These are phyloP conservation scores for Calameuta idolon DNA, from an alignment of 2,888 invertebrate species.

Conservation along the genomic window DNA sequence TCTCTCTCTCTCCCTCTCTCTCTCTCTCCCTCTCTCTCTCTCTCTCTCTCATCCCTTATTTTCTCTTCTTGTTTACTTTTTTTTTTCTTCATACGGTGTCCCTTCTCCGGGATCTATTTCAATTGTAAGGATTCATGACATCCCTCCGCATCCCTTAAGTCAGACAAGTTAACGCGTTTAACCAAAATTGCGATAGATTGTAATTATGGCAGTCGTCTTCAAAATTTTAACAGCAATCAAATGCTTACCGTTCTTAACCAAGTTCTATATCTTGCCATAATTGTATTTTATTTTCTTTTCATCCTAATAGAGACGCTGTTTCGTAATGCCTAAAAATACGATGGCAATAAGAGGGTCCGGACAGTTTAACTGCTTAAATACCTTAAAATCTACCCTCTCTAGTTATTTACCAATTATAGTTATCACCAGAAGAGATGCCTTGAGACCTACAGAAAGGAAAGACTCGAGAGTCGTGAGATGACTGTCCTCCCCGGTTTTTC, in stretches of 20 bases:
- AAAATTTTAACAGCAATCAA: not conserved
- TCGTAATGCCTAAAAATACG: not conserved
- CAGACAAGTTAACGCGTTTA: not conserved
- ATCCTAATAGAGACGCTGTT: not conserved
- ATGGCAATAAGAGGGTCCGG: not conserved
- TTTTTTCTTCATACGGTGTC: not conserved
- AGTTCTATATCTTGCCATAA: not conserved
- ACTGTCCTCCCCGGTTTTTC: not conserved
- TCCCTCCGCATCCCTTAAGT: slow-evolving; percentile 17
- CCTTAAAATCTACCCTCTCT: not conserved
- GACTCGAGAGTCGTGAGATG: slow-evolving; percentile 15
- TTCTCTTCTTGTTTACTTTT: slow-evolving; percentile 17
- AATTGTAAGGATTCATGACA: slow-evolving; percentile 44
- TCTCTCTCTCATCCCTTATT: slow-evolving; percentile 19
- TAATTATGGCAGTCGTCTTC: not conserved
- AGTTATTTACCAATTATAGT: slow-evolving; percentile 54
- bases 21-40: not conserved
- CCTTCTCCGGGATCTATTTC: slow-evolving; percentile 43
- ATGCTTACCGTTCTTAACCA: not conserved
- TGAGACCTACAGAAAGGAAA: slow-evolving; percentile 27
- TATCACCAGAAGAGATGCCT: slow-evolving; percentile 33
- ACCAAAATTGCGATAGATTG: not conserved
- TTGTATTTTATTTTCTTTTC: not conserved
- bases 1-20: not conserved
- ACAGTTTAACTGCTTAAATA: not conserved